Percentiles rank a stretch among this genome's conserved stretches.
phyloP scores from a whole-genome alignment of 2,113 vertebrate genomes.

The Cryptoleucopteryx plumbea region DNA sequence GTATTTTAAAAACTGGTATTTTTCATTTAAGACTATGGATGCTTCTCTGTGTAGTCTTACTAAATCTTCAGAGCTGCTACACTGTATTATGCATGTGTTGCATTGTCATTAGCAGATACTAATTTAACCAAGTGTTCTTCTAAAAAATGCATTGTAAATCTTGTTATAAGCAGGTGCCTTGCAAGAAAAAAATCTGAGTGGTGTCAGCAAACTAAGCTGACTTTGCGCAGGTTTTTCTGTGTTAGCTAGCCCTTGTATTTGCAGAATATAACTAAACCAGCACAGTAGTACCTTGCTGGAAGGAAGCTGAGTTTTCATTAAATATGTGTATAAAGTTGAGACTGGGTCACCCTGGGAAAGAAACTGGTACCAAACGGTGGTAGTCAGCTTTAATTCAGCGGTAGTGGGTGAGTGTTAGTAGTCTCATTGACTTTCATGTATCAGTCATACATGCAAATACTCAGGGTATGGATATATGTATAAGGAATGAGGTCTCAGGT shows the following conservation, averaged over 20 bases:
- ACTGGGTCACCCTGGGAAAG: background rate
- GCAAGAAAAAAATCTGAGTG: background rate
- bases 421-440: background rate
- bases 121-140: conserved; percentile 1
- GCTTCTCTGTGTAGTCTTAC: conserved; percentile 26
- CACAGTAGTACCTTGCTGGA: accelerated
- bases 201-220: background rate
- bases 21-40: conserved; percentile 38
- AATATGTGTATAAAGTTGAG: background rate
- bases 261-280: background rate
- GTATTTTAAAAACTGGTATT: conserved; percentile 38
- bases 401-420: background rate
- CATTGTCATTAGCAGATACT: conserved; percentile 5
- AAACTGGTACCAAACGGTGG: background rate
- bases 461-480: background rate
- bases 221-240: background rate
- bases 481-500: background rate
- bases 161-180: background rate
- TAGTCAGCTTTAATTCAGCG: background rate
- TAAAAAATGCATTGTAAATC: background rate
- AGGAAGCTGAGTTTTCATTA: background rate
- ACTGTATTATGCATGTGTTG: conserved; percentile 43
- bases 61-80: conserved; percentile 46
- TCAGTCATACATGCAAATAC: background rate
- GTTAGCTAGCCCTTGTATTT: background rate